Evolutionary conservation across 2,113 vertebrate species (phyloP), one percentile per base, ranked within the genome.

Genomic region (Natator depressus): DNA sequence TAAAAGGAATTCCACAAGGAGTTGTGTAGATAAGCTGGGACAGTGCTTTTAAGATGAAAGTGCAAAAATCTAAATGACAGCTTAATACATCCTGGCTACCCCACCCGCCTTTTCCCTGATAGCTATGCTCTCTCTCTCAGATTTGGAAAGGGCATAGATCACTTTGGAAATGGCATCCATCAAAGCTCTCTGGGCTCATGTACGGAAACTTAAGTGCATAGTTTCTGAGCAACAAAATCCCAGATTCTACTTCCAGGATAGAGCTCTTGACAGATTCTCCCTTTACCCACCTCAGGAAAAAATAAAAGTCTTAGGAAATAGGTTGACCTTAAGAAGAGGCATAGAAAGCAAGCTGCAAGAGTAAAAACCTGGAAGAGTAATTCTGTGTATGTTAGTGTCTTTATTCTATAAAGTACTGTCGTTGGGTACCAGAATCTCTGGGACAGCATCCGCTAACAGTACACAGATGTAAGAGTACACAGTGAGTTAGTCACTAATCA

Each of bases 81-180:
- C 94, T 86, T 89, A 90, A 93, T 92, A 93, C 93, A 95, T 93
- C 94, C 95, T 95, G 94, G 91, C 92, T 95, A 42, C 91, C 31
- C 94, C 96, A 97, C 94, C 91, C 95, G 92, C 94, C 95, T 94
- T 95, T 95, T 96, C 94, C 96, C 90, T 90, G 93, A 81, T 88
- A 95, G 93, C 93, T 87, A 94, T 14, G 72, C 76, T 80, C 90
- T 95, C 93, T 96, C 88, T n/a, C 89, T 84, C 8, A n/a, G 50
- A 94, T 95, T 95, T 92, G 84, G 95, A 95, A 97, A 90, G 87
- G 90, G 78, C 81, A 95, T 93, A 94, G 95, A 96, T 94, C 93
- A 96, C 83, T 95, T 94, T 92, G 85, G 96, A 96, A 97, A 89
- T 85, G 91, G 82, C 69, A 94, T 93, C 95, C 95, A 96, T 95